These are phyloP conservation scores for Pampus argenteus DNA, from an alignment of 2,797 vertebrate genomes.

Conservation along the genomic window DNA sequence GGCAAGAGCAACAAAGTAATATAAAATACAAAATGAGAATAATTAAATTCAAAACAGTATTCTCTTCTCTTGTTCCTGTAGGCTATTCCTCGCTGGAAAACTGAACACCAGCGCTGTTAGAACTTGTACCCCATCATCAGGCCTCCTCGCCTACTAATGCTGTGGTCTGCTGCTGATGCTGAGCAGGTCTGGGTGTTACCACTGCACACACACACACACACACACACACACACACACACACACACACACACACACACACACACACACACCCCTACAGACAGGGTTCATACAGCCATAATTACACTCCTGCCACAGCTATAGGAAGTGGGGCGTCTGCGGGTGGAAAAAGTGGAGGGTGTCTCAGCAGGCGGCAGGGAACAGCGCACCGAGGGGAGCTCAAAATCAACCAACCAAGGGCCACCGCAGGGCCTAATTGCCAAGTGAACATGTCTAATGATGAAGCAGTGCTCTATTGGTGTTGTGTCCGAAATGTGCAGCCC, in stretches of 20 bases:
- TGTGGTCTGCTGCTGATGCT: conserved; percentile 20
- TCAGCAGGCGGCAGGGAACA: conserved; percentile 52
- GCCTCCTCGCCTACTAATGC: conserved; percentile 17
- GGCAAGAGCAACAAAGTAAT: neutral
- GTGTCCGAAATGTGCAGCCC: conserved; percentile 50
- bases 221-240: conserved; percentile 7
- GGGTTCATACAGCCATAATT: conserved; percentile 61
- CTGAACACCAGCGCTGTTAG: conserved; percentile 6
- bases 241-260: conserved; percentile 13
- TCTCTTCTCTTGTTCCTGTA: conserved; percentile 20
- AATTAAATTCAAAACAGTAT: neutral
- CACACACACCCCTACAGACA: conserved; percentile 24
- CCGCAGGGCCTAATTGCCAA: conserved; percentile 72
- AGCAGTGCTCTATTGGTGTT: conserved; percentile 35
- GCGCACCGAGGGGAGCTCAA: conserved; percentile 28
- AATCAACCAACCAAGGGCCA: conserved; percentile 64
- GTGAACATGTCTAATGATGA: conserved; percentile 64
- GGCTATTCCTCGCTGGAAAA: neutral
- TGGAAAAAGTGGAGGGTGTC: conserved; percentile 49
- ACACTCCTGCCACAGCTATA: conserved; percentile 62
- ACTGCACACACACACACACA: conserved; percentile 17
- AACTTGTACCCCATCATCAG: conserved; percentile 27
- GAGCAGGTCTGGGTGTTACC: conserved; percentile 36
- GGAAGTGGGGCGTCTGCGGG: conserved; percentile 52
- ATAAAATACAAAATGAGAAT: neutral